phyloP scores from a whole-genome alignment of 2,797 vertebrate species.

The Podarcis lilfordi region DNA sequence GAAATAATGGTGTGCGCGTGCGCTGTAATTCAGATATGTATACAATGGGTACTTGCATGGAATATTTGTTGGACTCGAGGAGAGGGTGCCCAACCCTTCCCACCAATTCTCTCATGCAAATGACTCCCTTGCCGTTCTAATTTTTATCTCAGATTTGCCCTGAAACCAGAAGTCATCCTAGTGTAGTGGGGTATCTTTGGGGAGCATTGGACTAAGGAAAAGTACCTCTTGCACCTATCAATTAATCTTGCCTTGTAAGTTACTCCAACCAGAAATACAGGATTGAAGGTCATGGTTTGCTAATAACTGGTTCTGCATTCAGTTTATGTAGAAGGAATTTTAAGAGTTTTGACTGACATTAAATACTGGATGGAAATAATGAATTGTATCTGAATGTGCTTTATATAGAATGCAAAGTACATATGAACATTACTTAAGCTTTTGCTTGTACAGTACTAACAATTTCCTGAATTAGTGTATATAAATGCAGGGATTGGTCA shows the following conservation, averaged over 20 bases:
- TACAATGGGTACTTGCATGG: not conserved
- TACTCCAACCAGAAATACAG: no score
- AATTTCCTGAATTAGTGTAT: not conserved
- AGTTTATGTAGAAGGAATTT: not conserved
- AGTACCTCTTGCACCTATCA: not conserved
- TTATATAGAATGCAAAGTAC: not conserved
- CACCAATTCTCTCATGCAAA: not conserved
- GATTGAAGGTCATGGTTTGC: no score
- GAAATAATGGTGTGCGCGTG: not conserved
- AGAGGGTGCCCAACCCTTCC: not conserved
- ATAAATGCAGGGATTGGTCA: conserved; percentile 24
- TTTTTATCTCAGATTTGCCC: not conserved
- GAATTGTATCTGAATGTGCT: not conserved
- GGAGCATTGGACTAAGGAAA: not conserved
- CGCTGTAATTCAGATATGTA: no score
- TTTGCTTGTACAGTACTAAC: conserved; percentile 9
- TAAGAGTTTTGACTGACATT: not conserved
- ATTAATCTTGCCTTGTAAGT: not conserved
- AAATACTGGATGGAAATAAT: not conserved
- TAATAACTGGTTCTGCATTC: not conserved
- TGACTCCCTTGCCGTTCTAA: not conserved
- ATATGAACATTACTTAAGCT: rapidly evolving
- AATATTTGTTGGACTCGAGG: not conserved
- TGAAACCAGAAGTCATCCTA: not conserved
- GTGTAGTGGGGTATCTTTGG: not conserved